Conservation (phyloP, 2,888 invertebrate genomes). For the Drosophila borealis region DNA sequence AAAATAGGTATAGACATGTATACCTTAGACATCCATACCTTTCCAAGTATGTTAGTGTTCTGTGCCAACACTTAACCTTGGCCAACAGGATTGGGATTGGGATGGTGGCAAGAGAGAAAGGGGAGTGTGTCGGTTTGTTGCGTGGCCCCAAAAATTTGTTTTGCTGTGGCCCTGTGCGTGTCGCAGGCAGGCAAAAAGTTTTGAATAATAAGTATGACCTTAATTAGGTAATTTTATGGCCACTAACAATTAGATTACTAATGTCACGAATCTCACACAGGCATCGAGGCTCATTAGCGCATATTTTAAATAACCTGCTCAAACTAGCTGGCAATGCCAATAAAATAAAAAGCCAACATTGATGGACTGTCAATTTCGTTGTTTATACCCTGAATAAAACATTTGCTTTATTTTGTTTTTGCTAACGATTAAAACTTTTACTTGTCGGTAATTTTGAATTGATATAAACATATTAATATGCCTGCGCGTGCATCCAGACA, state of each 20-base stretch:
- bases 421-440: not conserved
- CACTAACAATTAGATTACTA: conserved; percentile 73
- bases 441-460: not conserved
- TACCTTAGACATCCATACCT: not conserved
- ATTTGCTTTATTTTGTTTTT: not conserved
- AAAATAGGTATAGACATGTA: conserved; percentile 23
- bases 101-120: not conserved
- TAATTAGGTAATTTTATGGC: conserved; percentile 77
- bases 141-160: conserved; percentile 31
- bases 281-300: conserved; percentile 49
- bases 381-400: not conserved
- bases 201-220: conserved; percentile 73
- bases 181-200: conserved; percentile 42
- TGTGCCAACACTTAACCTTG: conserved; percentile 51
- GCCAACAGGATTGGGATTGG: conserved; percentile 9
- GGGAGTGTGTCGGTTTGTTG: conserved; percentile 10
- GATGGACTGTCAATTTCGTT: conserved; percentile 4
- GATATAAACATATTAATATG: too few relatives aligned
- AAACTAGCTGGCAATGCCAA: conserved; percentile 1
- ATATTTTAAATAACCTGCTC: conserved; percentile 34
- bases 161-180: conserved; percentile 36
- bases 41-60: conserved; percentile 13
- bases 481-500: too few relatives aligned
- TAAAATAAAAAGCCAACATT: conserved; percentile 8
- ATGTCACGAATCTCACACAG: conserved; percentile 59